phyloP scores from a whole-genome alignment of 2,888 invertebrate species.

The Phania funesta region DNA sequence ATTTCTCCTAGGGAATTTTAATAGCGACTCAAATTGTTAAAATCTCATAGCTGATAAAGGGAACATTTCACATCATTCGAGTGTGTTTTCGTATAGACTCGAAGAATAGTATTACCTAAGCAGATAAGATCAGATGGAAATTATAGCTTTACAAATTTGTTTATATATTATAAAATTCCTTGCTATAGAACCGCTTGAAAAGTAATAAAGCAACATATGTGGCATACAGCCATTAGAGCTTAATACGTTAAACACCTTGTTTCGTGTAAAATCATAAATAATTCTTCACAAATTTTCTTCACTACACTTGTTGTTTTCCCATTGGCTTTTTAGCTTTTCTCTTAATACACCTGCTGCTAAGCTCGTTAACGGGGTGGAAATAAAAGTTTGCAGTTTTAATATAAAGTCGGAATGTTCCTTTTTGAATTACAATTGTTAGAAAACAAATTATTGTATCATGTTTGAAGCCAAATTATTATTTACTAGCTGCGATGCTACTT shows the following conservation, averaged over 20 bases:
- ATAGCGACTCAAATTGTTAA: too few relatives aligned
- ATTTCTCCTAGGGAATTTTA: too few relatives aligned
- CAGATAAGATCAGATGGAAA: too few relatives aligned
- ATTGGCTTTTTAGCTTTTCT: too few relatives aligned
- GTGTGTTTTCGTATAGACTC: too few relatives aligned
- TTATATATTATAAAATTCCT: too few relatives aligned
- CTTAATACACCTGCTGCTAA: slow-evolving; percentile 35
- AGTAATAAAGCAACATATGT: background rate
- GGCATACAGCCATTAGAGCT: background rate
- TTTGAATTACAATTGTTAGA: slow-evolving; percentile 15
- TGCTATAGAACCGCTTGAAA: background rate
- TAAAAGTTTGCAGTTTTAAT: slow-evolving; percentile 54
- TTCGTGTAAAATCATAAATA: slow-evolving; percentile 26
- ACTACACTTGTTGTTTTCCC: slow-evolving; percentile 48
- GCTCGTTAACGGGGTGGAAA: slow-evolving; percentile 31
- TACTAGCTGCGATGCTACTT: background rate
- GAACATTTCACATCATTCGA: too few relatives aligned
- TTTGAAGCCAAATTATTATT: background rate
- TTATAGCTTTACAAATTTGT: too few relatives aligned
- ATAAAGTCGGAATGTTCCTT: slow-evolving; percentile 35
- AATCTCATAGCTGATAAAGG: too few relatives aligned
- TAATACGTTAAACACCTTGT: slow-evolving; percentile 1
- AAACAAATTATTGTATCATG: slow-evolving; percentile 29
- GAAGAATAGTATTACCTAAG: too few relatives aligned
- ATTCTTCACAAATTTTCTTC: slow-evolving; percentile 19